Evolutionary conservation across 2,113 vertebrate genomes (phyloP), one percentile per base, ranked within the genome.

Genomic region (Anarrhichthys ocellatus): DNA sequence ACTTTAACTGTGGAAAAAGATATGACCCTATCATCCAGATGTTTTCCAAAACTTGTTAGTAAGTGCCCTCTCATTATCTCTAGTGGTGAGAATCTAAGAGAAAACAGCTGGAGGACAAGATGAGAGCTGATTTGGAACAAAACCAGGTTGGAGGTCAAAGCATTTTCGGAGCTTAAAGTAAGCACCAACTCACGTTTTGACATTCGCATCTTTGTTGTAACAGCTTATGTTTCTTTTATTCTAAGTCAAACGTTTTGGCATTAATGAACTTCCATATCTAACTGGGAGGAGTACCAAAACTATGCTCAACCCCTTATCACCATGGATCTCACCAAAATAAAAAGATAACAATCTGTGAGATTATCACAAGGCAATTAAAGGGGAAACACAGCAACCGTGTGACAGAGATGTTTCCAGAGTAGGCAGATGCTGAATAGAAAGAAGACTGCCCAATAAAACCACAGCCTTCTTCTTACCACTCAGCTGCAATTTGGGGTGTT

Each of bases 1-100:
- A 22, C 9, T 80, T 44, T 13, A 27, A 65, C 15, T 22, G 29
- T 64, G 14, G 20, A 66, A 62, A 69, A 65, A 62, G 42, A 80
- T 42, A 34, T 44, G 18, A 56, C 50, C 22, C 1, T 17, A 36
- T 52, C 38, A 46, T 71, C 75, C 84, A 89, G 76, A 87, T 85
- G 76, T 81, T 83, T 82, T 87, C 65, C 54, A 52, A 66, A 87
- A 71, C 24, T 66, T 54, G 50, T 64, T 76, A 20, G 61, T 69
- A 75, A 76, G 29, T 70, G 73, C 70, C 73, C 80, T 82, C 64
- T 86, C 54, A 85, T 81, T 83, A 76, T 87, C 76, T 84, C 17
- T 10, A 80, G 56, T 76, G 84, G 76, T 82, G 71, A 82, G 62
- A 81, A 90, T 46, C 46, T 59, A 62, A 86, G 42, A 65, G 68